Evolutionary conservation across 2,888 invertebrate genomes (phyloP).

Genomic region (Tholera decimalis): DNA sequence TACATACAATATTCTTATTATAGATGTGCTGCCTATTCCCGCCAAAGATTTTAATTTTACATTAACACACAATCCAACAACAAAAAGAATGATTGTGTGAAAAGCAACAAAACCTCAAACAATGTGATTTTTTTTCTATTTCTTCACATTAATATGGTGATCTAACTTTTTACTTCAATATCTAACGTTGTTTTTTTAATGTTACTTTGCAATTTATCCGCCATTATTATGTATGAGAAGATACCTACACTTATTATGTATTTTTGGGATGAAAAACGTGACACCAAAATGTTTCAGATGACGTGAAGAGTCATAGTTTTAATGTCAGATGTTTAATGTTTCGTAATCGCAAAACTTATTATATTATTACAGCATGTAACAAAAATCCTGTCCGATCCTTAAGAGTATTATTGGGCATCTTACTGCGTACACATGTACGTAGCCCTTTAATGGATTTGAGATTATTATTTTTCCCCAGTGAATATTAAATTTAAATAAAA

Average conservation of each 20-base stretch:
- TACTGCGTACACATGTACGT: too few relatives aligned
- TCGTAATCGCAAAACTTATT: not conserved
- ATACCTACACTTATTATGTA: not conserved
- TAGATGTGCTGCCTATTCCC: too few relatives aligned
- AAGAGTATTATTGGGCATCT: too few relatives aligned
- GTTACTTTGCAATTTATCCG: not conserved
- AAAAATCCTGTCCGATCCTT: too few relatives aligned
- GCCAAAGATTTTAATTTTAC: constrained; percentile 13
- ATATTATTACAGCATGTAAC: too few relatives aligned
- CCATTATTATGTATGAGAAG: not conserved
- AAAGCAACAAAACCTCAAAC: constrained; percentile 5
- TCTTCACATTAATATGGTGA: constrained; percentile 12
- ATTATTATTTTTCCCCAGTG: too few relatives aligned
- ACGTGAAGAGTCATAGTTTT: not conserved
- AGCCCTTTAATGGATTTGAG: too few relatives aligned
- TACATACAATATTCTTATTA: too few relatives aligned
- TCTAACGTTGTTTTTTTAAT: constrained; percentile 3
- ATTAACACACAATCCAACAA: constrained; percentile 11
- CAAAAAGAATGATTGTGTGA: constrained; percentile 1
- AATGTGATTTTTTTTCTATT: constrained; percentile 11
- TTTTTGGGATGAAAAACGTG: not conserved
- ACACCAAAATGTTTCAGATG: constrained; percentile 8
- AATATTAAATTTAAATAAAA: too few relatives aligned
- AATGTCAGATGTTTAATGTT: constrained; percentile 6
- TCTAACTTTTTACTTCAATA: constrained; percentile 17